Evolutionary conservation across 2,797 vertebrate species (phyloP), one percentile per base, ranked within the genome.

Genomic region (Aeoliscus strigatus): DNA sequence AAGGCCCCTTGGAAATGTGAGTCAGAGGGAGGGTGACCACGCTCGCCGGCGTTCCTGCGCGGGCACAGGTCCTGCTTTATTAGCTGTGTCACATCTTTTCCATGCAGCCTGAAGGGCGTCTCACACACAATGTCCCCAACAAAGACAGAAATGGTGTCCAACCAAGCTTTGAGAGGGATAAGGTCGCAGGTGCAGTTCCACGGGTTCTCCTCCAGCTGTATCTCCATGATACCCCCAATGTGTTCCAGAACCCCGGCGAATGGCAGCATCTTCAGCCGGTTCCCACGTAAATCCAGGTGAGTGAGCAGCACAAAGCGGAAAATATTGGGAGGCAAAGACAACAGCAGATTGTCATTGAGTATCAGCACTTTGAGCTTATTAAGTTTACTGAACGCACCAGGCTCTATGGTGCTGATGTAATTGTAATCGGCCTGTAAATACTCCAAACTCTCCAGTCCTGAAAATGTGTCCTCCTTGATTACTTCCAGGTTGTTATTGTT

Each of bases 391-490:
- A 99, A 99, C 63, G 96, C 94, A 79, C 94, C 97, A 14, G 93
- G 88, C 81, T 99, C 96, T 49, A 99, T 92, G 52, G 93, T 86
- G 63, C 86, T 92, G 55, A 99, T 97, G 60, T 96, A 98, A 87
- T 99, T 99, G 9, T 97, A 97, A 80, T 98, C 96, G 12, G 94
- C 95, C 75, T 99, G 96, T 66, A 99, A 91, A 60, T 95, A 99
- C 84, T 99, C 96, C 66, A 99, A 73, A 82, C 93, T 97, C 64
- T 94, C 91, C 77, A 99, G 79, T 63, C 96, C 96, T 51, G 91
- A 90, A 73, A 99, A 99, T 0, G 91, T 97, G 76, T 97, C 94
- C 81, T 99, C 94, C 81, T 90, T 94, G 55, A 99, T 86, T 44
- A 88, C 92, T 75, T 96, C 91, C 52, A 99, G 87, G 63, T 92